These are phyloP conservation scores for Drosophila bunnanda DNA, from an alignment of 2,888 invertebrate genomes.

Conservation along the genomic window DNA sequence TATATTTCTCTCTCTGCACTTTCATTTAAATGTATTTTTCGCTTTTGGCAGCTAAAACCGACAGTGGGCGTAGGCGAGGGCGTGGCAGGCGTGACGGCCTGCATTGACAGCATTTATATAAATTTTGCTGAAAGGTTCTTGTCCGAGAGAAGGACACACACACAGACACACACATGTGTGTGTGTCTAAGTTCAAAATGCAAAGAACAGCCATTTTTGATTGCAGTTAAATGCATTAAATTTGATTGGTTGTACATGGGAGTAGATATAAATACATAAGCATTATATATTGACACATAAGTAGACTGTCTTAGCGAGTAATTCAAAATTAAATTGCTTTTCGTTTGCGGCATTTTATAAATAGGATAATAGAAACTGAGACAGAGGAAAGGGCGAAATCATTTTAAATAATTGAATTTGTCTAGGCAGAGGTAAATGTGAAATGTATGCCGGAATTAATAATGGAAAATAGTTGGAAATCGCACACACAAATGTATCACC, in stretches of 20 bases:
- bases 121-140: conserved; percentile 47
- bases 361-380: neutral
- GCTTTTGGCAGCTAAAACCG: conserved; percentile 49
- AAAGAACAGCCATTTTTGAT: conserved; percentile 59
- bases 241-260: conserved; percentile 51
- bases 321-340: conserved; percentile 52
- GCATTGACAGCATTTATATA: conserved; percentile 57
- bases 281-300: conserved; percentile 17
- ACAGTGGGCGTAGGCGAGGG: conserved; percentile 63
- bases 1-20: conserved; percentile 6
- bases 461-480: conserved; percentile 30
- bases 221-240: conserved; percentile 79
- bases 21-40: conserved; percentile 61
- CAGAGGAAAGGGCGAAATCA: neutral
- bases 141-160: neutral
- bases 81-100: conserved; percentile 48
- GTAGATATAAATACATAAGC: conserved; percentile 5
- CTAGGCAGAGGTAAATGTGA: conserved; percentile 15
- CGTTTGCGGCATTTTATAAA: conserved; percentile 32
- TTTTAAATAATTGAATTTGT: conserved; percentile 44
- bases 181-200: conserved; percentile 45
- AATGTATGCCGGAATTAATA: conserved; percentile 27
- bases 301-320: conserved; percentile 40
- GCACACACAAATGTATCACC: neutral
- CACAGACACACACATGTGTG: neutral